These are phyloP conservation scores for Anoura caudifer DNA, from an alignment of 2,113 vertebrate genomes.

Conservation along the genomic window DNA sequence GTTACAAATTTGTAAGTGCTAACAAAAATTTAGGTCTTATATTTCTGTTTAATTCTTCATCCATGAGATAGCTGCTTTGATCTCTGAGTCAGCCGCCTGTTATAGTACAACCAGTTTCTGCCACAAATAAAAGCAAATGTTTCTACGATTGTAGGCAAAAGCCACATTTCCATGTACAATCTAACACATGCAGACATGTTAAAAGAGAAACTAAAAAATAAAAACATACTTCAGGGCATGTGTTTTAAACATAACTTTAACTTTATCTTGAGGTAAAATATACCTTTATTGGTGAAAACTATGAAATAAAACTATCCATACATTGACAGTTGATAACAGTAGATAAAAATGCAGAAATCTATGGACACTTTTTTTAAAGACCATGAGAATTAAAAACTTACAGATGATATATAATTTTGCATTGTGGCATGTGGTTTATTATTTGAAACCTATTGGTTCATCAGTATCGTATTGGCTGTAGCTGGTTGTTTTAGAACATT, in stretches of 20 bases:
- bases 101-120: background rate
- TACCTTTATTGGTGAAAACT: background rate
- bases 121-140: constrained; percentile 4
- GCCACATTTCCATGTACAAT: background rate
- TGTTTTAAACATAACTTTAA: constrained; percentile 5
- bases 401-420: constrained; percentile 1
- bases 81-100: background rate
- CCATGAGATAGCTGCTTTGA: background rate
- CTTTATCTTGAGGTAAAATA: constrained; percentile 18
- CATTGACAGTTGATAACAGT: background rate
- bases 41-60: background rate
- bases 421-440: constrained; percentile 69
- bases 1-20: background rate
- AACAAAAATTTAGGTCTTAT: background rate
- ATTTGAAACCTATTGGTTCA: constrained; percentile 71
- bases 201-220: background rate
- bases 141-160: constrained; percentile 25
- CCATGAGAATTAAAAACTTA: constrained; percentile 14
- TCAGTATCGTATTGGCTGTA: constrained; percentile 79
- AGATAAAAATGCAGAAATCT: background rate
- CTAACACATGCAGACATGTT: background rate
- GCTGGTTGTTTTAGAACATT: constrained; percentile 87
- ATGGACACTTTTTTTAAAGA: background rate
- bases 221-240: background rate
- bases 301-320: background rate